Evolutionary conservation across 53 echinoderm and acorn worm species (phyloP).

Genomic region (Apostichopus leukothele): DNA sequence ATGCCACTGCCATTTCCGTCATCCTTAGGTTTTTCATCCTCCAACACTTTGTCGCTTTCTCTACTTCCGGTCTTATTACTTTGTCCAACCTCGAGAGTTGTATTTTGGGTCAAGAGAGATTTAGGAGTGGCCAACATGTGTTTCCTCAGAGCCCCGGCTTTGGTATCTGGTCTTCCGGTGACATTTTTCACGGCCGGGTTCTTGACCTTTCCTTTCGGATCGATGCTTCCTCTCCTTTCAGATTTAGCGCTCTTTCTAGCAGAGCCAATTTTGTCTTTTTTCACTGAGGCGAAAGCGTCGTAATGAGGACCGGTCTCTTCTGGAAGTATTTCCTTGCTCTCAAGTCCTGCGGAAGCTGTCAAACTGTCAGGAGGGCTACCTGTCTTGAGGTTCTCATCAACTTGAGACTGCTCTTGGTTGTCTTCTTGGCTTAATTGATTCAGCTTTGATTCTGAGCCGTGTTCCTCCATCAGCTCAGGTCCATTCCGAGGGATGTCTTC

Average conservation of each 20-base stretch:
- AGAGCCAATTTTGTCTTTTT: background rate
- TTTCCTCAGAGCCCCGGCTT: constrained; percentile 65
- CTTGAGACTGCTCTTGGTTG: no score
- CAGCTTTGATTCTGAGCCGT: no score
- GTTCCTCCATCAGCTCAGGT: no score
- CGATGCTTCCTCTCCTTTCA: constrained; percentile 18
- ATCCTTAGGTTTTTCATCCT: background rate
- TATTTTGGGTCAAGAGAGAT: constrained; percentile 55
- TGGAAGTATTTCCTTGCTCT: background rate
- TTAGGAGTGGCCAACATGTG: constrained; percentile 80
- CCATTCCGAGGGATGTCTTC: no score
- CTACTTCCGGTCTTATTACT: background rate
- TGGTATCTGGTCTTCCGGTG: constrained; percentile 81
- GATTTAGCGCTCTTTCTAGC: background rate
- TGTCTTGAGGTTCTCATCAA: no score
- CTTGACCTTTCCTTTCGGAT: constrained; percentile 50
- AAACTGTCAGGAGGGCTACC: no score
- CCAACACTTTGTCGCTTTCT: background rate
- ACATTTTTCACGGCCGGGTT: constrained; percentile 80
- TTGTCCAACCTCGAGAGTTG: constrained; percentile 43
- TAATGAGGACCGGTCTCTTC: background rate
- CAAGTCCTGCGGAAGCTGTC: background rate
- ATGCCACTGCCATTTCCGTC: background rate
- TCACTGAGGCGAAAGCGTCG: constrained; percentile 11
- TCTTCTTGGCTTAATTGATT: no score